Percentiles rank a stretch among this genome's conserved stretches.
phyloP scores from a whole-genome alignment of 2,888 invertebrate species.

The Bembecia ichneumoniformis region DNA sequence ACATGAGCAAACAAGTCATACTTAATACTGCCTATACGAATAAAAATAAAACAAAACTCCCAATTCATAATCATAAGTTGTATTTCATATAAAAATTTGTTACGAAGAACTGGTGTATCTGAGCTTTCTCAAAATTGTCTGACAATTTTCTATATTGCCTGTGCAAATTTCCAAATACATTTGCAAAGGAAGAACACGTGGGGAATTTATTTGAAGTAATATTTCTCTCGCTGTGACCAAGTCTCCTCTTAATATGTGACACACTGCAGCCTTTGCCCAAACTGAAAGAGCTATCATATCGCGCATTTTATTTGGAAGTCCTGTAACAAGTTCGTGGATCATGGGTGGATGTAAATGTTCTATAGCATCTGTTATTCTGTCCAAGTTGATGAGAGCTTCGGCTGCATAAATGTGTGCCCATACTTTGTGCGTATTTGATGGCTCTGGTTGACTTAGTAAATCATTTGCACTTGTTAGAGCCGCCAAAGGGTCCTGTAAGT shows the following conservation, averaged over 20 bases:
- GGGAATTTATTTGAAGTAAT: slow-evolving; percentile 61
- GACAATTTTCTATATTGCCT: slow-evolving; percentile 66
- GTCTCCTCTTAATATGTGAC: slow-evolving; percentile 61
- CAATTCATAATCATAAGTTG: not conserved
- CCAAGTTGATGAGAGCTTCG: slow-evolving; percentile 86
- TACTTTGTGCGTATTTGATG: slow-evolving; percentile 72
- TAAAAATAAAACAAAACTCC: not conserved
- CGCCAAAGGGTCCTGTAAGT: slow-evolving; percentile 86
- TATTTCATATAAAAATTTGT: too few relatives aligned
- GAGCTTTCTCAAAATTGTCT: slow-evolving; percentile 56
- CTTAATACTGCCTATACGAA: too few relatives aligned
- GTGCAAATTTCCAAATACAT: slow-evolving; percentile 72
- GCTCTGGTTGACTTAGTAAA: slow-evolving; percentile 79
- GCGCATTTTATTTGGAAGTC: slow-evolving; percentile 53
- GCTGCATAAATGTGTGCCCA: slow-evolving; percentile 92
- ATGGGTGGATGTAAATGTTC: slow-evolving; percentile 85
- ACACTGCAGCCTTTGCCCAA: slow-evolving; percentile 68
- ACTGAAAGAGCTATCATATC: slow-evolving; percentile 65
- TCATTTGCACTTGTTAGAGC: slow-evolving; percentile 84
- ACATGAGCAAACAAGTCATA: too few relatives aligned
- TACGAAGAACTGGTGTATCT: slow-evolving; percentile 35
- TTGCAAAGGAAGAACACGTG: slow-evolving; percentile 61
- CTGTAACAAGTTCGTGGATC: slow-evolving; percentile 67
- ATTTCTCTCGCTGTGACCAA: slow-evolving; percentile 61
- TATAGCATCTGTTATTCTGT: slow-evolving; percentile 86